A percentile compares a stretch with the other conserved stretches of the same genome.
Conservation (phyloP, 2,797 vertebrate genomes). For the Ambastaia sidthimunki region DNA sequence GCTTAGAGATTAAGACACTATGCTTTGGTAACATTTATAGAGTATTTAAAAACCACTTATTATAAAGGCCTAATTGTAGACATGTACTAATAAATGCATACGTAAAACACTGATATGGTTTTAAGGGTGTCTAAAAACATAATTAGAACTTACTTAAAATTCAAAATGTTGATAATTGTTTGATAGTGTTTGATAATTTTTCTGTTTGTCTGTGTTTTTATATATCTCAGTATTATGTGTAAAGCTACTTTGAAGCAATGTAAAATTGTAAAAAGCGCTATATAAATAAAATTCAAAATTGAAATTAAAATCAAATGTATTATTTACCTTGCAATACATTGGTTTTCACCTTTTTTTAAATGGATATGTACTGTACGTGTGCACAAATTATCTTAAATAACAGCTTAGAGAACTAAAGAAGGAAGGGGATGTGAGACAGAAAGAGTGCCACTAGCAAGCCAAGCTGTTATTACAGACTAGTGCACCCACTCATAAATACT, state of each 20-base stretch:
- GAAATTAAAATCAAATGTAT: not conserved
- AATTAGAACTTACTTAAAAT: conserved; percentile 8
- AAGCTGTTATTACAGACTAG: conserved; percentile 78
- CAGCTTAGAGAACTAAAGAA: conserved; percentile 31
- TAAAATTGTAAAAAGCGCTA: too few relatives aligned
- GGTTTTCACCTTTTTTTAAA: not conserved
- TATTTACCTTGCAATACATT: not conserved
- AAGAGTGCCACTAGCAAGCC: conserved; percentile 71
- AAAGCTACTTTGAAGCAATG: too few relatives aligned
- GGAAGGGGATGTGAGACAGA: conserved; percentile 48
- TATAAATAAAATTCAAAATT: too few relatives aligned
- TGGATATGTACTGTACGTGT: too few relatives aligned
- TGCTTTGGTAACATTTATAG: conserved; percentile 33
- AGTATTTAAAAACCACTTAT: conserved; percentile 24
- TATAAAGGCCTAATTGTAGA: conserved; percentile 9
- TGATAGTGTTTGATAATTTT: too few relatives aligned
- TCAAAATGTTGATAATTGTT: too few relatives aligned
- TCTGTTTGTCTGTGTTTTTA: too few relatives aligned
- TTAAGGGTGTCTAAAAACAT: not conserved
- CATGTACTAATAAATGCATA: conserved; percentile 11
- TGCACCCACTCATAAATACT: conserved; percentile 79
- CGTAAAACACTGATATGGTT: not conserved
- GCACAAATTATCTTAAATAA: conserved; percentile 27
- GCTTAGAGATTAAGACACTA: conserved; percentile 30
- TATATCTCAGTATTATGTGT: too few relatives aligned